These are phyloP conservation scores for Heliocidaris erythrogramma DNA, from an alignment of 35 echinoderm and acorn worm species.

Conservation along the genomic window DNA sequence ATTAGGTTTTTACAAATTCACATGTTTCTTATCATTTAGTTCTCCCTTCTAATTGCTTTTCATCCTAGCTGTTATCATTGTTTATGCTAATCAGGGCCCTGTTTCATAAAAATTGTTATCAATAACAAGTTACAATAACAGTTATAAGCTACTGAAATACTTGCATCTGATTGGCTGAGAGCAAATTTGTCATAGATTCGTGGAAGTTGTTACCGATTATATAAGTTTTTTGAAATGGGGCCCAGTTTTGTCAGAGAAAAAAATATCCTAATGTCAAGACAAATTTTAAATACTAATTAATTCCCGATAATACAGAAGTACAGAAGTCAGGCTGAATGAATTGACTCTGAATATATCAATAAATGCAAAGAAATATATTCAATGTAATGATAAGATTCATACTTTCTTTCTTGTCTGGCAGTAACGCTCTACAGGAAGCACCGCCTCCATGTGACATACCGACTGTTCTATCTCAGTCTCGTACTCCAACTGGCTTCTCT, in stretches of 20 bases:
- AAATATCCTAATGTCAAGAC: background rate
- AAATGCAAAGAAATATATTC: background rate
- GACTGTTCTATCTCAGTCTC: constrained; percentile 13
- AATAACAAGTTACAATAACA: too few relatives aligned
- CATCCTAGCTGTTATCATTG: too few relatives aligned
- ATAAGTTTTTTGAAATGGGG: too few relatives aligned
- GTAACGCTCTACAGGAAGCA: constrained; percentile 7
- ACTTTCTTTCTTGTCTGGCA: background rate
- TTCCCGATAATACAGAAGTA: background rate
- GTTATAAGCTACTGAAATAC: too few relatives aligned
- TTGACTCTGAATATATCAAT: background rate
- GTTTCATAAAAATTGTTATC: too few relatives aligned
- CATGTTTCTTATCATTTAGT: too few relatives aligned
- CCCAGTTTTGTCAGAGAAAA: background rate
- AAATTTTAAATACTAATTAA: background rate
- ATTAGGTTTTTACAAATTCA: too few relatives aligned
- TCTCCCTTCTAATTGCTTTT: too few relatives aligned
- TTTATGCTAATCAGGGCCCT: too few relatives aligned
- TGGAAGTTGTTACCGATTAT: too few relatives aligned
- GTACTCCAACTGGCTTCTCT: background rate
- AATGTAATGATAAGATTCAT: background rate
- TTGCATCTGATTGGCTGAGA: too few relatives aligned
- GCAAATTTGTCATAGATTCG: too few relatives aligned
- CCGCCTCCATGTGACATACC: background rate
- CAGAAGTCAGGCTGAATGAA: background rate